A percentile compares a stretch with the other conserved stretches of the same genome.
Evolutionary conservation across 2,888 invertebrate species (phyloP).

Genomic region (Ichneumon xanthorius): DNA sequence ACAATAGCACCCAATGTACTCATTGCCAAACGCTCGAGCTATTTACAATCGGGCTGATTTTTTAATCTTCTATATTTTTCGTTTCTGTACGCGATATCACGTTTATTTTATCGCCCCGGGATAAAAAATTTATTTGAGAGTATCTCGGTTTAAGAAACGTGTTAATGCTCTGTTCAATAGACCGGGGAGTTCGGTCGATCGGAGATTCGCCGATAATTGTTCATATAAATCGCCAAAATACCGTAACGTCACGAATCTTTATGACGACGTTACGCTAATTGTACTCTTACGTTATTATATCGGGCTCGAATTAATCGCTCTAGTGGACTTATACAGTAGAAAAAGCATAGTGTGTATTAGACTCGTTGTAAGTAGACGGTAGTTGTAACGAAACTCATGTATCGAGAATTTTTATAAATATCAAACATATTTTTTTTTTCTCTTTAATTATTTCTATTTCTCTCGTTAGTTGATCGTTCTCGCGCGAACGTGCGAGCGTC

Average conservation of each 20-base stretch:
- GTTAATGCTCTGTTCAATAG: neutral
- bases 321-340: conserved; percentile 5
- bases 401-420: conserved; percentile 41
- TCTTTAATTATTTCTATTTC: neutral
- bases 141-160: neutral
- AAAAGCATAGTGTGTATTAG: conserved; percentile 23
- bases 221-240: conserved; percentile 26
- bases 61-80: neutral
- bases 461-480: neutral
- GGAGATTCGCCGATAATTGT: neutral
- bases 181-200: neutral
- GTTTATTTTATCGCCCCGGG: neutral
- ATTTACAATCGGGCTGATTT: neutral
- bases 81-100: neutral
- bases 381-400: conserved; percentile 13
- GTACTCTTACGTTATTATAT: conserved; percentile 7
- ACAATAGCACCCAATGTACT: neutral
- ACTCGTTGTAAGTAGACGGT: conserved; percentile 16
- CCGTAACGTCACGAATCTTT: conserved; percentile 17
- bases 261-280: conserved; percentile 16
- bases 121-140: neutral
- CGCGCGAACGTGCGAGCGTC: neutral
- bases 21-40: neutral
- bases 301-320: conserved; percentile 21
- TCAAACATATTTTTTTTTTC: neutral